These are phyloP conservation scores for Morinoia aosen DNA, from an alignment of 2,888 invertebrate genomes.

Conservation along the genomic window DNA sequence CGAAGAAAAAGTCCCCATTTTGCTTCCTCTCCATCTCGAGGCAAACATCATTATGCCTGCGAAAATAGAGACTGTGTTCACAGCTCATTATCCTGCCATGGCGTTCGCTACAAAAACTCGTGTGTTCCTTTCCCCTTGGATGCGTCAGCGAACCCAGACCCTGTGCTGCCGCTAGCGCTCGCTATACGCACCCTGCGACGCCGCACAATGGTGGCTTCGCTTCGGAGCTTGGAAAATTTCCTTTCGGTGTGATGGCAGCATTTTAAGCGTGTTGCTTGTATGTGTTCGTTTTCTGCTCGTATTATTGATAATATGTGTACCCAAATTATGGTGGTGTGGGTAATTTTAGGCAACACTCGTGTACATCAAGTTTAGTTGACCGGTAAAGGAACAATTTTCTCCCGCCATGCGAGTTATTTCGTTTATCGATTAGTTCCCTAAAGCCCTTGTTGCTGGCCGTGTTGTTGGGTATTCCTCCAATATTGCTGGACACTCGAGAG, in stretches of 20 bases:
- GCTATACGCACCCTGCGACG: neutral
- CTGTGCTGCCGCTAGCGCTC: neutral
- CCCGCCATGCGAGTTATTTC: too few species aligned
- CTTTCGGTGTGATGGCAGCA: neutral
- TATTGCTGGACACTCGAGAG: too few species aligned
- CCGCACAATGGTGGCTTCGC: neutral
- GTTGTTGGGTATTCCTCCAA: too few species aligned
- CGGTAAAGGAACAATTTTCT: too few species aligned
- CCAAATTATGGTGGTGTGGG: neutral
- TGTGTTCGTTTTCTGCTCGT: neutral
- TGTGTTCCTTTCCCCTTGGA: constrained; percentile 21
- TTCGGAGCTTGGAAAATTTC: neutral
- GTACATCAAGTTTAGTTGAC: neutral
- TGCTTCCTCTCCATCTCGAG: constrained; percentile 10
- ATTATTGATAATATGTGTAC: neutral
- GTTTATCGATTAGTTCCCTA: too few species aligned
- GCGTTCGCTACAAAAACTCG: constrained; percentile 28
- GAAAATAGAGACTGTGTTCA: constrained; percentile 52
- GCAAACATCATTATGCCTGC: constrained; percentile 51
- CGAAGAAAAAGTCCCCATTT: neutral
- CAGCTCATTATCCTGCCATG: constrained; percentile 49
- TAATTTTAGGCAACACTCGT: neutral
- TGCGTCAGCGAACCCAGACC: neutral
- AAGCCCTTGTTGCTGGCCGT: too few species aligned
- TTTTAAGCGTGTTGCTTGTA: neutral